Conservation (phyloP, 2,888 invertebrate genomes). For the Chalcis sispes region DNA sequence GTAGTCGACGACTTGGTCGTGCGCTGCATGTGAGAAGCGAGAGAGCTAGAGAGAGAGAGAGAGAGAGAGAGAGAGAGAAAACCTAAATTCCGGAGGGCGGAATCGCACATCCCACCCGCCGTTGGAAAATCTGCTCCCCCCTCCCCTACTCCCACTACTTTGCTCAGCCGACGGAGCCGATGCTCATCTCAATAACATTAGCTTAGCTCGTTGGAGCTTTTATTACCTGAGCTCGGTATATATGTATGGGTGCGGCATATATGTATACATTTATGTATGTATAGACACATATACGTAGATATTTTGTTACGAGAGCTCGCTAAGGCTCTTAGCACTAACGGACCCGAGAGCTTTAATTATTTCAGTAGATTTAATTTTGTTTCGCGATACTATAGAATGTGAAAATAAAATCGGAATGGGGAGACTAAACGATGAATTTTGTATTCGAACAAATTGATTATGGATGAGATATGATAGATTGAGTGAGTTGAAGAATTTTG, state of each 20-base stretch:
- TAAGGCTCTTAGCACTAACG: neutral
- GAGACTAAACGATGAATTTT: too few species aligned
- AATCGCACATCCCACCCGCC: constrained; percentile 64
- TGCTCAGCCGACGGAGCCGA: constrained; percentile 23
- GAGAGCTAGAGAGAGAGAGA: too few species aligned
- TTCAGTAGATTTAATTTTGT: constrained; percentile 33
- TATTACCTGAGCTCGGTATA: constrained; percentile 62
- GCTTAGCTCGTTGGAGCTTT: constrained; percentile 66
- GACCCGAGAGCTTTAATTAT: constrained; percentile 26
- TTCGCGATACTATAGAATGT: too few species aligned
- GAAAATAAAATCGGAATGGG: too few species aligned
- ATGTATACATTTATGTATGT: neutral
- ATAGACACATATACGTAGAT: neutral
- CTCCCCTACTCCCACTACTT: constrained; percentile 50
- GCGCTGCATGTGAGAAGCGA: constrained; percentile 58
- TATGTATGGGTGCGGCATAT: too few species aligned
- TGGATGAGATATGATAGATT: too few species aligned
- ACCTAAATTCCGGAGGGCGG: constrained; percentile 69
- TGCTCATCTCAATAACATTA: constrained; percentile 74
- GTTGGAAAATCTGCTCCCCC: constrained; percentile 67
- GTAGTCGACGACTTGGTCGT: too few species aligned
- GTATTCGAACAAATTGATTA: too few species aligned
- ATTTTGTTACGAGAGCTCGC: neutral
- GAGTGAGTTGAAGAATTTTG: too few species aligned
- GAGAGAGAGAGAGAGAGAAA: constrained; percentile 57